A percentile compares a stretch with the other conserved stretches of the same genome.
phyloP scores from a whole-genome alignment of 2,888 invertebrate genomes.

The Protodeltote pygarga region DNA sequence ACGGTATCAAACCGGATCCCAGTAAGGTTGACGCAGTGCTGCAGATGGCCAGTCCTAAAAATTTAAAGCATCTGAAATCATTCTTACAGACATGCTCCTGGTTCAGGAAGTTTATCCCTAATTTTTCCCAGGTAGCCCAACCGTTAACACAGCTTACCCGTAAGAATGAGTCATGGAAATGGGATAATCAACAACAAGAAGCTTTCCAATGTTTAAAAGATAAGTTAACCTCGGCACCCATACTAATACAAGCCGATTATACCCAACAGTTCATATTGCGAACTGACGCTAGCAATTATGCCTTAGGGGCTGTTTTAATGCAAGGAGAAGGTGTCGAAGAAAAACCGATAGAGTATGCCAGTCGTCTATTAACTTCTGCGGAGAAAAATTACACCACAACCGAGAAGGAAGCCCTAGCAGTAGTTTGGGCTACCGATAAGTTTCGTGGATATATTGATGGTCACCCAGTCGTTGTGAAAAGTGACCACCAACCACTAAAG shows the following conservation, averaged over 20 bases:
- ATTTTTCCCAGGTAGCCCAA: conserved; percentile 45
- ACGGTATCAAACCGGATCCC: conserved; percentile 33
- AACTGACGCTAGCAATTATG: conserved; percentile 57
- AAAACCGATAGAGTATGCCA: conserved; percentile 45
- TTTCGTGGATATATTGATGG: conserved; percentile 56
- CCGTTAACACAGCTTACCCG: conserved; percentile 51
- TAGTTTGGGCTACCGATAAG: conserved; percentile 47
- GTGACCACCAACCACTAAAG: conserved; percentile 72
- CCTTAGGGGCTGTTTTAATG: conserved; percentile 49
- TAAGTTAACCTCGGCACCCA: conserved; percentile 36
- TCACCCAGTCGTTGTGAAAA: conserved; percentile 60
- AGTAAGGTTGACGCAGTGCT: conserved; percentile 29
- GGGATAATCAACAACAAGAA: conserved; percentile 36
- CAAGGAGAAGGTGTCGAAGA: no score
- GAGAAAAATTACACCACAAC: conserved; percentile 69
- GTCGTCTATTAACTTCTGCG: conserved; percentile 39
- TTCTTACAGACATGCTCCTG: conserved; percentile 55
- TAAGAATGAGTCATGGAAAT: conserved; percentile 49
- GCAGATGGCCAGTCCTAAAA: conserved; percentile 28
- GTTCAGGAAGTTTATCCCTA: conserved; percentile 52
- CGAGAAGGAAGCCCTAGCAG: conserved; percentile 62
- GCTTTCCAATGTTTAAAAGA: conserved; percentile 38
- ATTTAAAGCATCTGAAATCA: conserved; percentile 29
- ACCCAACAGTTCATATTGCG: conserved; percentile 48
- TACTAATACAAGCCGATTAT: conserved; percentile 46